A percentile compares a stretch with the other conserved stretches of the same genome.
phyloP scores from a whole-genome alignment of 2,888 invertebrate species.

The Cryptophagus acutangulus region DNA sequence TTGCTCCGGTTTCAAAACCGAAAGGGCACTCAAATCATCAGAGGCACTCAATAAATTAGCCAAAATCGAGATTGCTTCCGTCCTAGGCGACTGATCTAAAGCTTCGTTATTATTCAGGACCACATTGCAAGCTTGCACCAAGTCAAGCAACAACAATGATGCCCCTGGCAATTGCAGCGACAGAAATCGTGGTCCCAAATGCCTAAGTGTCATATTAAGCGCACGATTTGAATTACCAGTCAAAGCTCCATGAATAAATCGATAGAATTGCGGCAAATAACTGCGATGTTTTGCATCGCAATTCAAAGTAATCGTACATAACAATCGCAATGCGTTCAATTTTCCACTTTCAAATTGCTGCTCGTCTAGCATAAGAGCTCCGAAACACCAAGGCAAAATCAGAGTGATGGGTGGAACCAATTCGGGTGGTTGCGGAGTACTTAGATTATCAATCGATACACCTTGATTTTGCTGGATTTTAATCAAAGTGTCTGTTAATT shows the following conservation, averaged over 20 bases:
- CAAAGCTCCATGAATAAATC: conserved; percentile 73
- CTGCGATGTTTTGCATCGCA: conserved; percentile 66
- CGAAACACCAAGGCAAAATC: conserved; percentile 92
- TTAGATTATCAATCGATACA: conserved; percentile 69
- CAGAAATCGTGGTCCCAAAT: conserved; percentile 78
- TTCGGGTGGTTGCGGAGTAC: conserved; percentile 69
- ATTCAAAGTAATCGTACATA: conserved; percentile 81
- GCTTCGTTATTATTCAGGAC: conserved; percentile 78
- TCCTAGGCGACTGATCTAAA: conserved; percentile 64
- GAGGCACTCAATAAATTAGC: conserved; percentile 83
- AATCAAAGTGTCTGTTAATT: conserved; percentile 80
- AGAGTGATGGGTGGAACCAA: conserved; percentile 80
- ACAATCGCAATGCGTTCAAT: conserved; percentile 76
- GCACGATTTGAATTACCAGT: conserved; percentile 69
- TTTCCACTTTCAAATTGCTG: conserved; percentile 76
- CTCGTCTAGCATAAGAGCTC: conserved; percentile 72
- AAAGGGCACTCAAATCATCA: conserved; percentile 55
- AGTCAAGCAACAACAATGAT: conserved; percentile 79
- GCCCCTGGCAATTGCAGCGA: conserved; percentile 85
- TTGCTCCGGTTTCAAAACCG: conserved; percentile 56
- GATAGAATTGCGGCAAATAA: conserved; percentile 81
- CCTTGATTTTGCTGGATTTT: conserved; percentile 77
- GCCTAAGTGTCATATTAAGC: conserved; percentile 70
- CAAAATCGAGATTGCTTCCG: conserved; percentile 85
- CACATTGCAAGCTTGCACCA: conserved; percentile 84